Evolutionary conservation across 2,797 vertebrate species (phyloP).

Genomic region (Sebastes aleutianus): DNA sequence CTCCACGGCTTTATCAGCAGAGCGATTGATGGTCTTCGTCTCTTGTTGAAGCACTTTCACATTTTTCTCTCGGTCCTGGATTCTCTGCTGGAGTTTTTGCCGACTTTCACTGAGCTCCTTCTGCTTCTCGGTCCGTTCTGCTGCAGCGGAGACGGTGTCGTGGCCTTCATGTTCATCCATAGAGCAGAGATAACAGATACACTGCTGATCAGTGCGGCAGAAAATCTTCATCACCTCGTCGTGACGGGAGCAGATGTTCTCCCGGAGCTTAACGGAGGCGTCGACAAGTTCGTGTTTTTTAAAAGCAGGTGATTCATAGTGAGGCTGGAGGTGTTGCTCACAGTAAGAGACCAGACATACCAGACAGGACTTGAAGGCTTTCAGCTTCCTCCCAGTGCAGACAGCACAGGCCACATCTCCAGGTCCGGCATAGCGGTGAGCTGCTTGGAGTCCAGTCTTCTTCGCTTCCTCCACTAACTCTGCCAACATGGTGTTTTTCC

Average conservation of each 20-base stretch:
- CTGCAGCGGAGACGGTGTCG: not conserved
- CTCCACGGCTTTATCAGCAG: not conserved
- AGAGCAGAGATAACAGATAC: too few relatives aligned
- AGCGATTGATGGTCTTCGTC: not conserved
- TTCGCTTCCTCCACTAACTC: not conserved
- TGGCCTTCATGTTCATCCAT: conserved; percentile 4
- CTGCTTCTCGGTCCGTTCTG: not conserved
- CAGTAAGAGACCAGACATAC: not conserved
- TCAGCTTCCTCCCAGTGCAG: not conserved
- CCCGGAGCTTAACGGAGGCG: not conserved
- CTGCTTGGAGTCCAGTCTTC: not conserved
- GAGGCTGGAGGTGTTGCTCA: not conserved
- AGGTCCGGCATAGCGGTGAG: not conserved
- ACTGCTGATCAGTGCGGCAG: not conserved
- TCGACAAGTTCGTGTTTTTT: not conserved
- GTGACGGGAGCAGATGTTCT: not conserved
- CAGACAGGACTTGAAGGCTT: conserved; percentile 2
- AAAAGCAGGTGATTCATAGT: not conserved
- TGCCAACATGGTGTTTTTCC: conserved; percentile 23
- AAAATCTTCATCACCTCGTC: conserved; percentile 2
- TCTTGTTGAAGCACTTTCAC: not conserved
- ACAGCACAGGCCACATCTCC: too few relatives aligned
- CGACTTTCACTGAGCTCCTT: not conserved
- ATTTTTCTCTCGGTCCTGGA: not conserved
- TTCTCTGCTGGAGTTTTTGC: not conserved